Evolutionary conservation across 2,888 invertebrate species (phyloP).

Genomic region (Mimumesa dahlbomi): DNA sequence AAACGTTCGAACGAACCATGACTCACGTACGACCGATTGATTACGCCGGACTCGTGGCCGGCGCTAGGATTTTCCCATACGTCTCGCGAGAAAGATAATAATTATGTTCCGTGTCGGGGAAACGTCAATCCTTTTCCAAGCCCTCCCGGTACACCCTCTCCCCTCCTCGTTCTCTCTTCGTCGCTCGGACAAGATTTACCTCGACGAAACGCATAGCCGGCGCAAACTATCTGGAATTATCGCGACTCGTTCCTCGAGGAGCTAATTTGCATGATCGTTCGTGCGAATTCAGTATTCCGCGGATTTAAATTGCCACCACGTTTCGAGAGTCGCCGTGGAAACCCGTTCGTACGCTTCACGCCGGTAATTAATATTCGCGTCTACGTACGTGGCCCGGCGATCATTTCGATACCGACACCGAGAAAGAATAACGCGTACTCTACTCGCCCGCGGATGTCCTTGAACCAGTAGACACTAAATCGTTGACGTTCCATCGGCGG

Average conservation of each 20-base stretch:
- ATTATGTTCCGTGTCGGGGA: slow-evolving; percentile 40
- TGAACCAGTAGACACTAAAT: no score
- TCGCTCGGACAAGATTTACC: slow-evolving; percentile 11
- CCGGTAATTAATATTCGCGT: no score
- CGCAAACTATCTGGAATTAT: slow-evolving; percentile 19
- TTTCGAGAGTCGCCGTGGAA: not conserved
- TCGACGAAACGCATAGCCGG: not conserved
- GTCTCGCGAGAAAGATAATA: slow-evolving; percentile 21
- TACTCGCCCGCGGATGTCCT: not conserved
- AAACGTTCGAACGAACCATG: slow-evolving; percentile 5
- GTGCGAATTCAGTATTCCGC: not conserved
- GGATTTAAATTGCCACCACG: not conserved
- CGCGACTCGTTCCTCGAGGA: slow-evolving; percentile 13
- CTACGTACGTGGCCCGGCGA: no score
- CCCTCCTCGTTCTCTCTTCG: not conserved
- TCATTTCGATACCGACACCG: not conserved
- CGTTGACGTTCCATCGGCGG: no score
- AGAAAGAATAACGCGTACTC: not conserved
- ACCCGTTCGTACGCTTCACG: no score
- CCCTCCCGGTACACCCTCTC: not conserved
- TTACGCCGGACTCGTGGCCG: slow-evolving; percentile 27
- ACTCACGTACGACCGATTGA: slow-evolving; percentile 41
- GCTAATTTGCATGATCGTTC: slow-evolving; percentile 11
- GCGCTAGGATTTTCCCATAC: slow-evolving; percentile 47
- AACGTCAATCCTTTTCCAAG: slow-evolving; percentile 42